Evolutionary conservation across 1,140 invertebrate species (phyloP), one percentile per base, ranked within the genome.

Genomic region (Scaptomyza hsui): DNA sequence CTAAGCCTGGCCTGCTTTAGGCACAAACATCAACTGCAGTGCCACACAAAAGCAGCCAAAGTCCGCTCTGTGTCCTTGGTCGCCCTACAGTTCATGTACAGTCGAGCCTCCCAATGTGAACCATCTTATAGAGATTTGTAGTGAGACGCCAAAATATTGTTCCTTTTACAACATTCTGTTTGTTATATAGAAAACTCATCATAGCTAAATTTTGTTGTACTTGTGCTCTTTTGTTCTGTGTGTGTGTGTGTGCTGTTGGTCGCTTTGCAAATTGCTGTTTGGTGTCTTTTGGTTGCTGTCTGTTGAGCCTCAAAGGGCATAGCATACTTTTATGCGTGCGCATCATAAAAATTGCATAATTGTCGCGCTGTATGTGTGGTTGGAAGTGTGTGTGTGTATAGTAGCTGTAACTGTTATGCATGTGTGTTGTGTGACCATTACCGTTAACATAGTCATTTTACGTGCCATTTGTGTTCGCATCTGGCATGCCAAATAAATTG

Each of bases 321-420:
- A 53, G 64, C 77, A 73, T 62, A 76, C 63, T 76, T 76, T 85
- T 72, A 86, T 67, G 52, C 68, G 42, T 77, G 61, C 45, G 73
- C 41, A 68, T 86, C 73, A 86, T 85, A 86, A 76, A 80, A 80
- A 86, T 85, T 85, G 81, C 81, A 85, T 80, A 85, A 77, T 80
- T 85, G 73, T 80, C 81, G 63, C 61, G 61, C 53, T 69, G 57
- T 37, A 56, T 83, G 55, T 63, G 63, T 65, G 37, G 39, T 7
- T 53, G 45, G 57, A 19, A 35, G 19, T 44, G 19, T 45, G 35
- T 41, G 18, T 48, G 55, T 12, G 10, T 71, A 13, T 65, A 26
- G 47, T 74, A 44, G 51, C 55, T 29, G 16, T 42, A 19, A 37
- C 12, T 37, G 16, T 53, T 44, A 47, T 75, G 47, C 42, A 26